phyloP scores from a whole-genome alignment of 2,797 vertebrate genomes.

The Vespertilio murinus region DNA sequence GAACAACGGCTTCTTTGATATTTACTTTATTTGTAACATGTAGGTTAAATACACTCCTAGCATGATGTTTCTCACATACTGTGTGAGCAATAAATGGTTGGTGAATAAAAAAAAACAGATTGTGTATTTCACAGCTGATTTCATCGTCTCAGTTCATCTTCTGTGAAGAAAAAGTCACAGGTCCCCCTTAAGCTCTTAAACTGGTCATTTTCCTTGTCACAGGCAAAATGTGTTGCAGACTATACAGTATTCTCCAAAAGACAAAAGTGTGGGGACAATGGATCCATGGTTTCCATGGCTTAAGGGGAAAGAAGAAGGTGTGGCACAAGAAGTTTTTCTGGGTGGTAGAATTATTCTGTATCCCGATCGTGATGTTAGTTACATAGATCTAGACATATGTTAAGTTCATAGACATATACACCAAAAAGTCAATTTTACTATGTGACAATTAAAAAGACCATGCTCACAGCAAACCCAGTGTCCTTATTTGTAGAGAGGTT shows the following conservation, averaged over 20 bases:
- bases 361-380: background rate
- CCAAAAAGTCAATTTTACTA: background rate
- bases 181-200: background rate
- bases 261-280: background rate
- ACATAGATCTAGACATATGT: background rate
- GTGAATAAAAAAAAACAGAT: background rate
- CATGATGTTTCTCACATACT: background rate
- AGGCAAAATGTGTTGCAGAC: background rate
- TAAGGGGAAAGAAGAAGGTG: background rate
- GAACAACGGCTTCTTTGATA: constrained; percentile 14
- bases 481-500: constrained; percentile 10
- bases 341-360: background rate
- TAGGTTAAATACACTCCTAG: background rate
- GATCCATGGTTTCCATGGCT: background rate
- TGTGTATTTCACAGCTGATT: constrained; percentile 19
- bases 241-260: background rate
- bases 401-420: background rate
- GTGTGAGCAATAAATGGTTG: background rate
- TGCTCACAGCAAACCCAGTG: background rate
- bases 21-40: background rate
- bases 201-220: background rate
- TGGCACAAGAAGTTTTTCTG: background rate
- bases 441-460: background rate
- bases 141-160: background rate
- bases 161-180: background rate